Evolutionary conservation across 2,113 vertebrate species (phyloP).

Genomic region (Rhombomys opimus): DNA sequence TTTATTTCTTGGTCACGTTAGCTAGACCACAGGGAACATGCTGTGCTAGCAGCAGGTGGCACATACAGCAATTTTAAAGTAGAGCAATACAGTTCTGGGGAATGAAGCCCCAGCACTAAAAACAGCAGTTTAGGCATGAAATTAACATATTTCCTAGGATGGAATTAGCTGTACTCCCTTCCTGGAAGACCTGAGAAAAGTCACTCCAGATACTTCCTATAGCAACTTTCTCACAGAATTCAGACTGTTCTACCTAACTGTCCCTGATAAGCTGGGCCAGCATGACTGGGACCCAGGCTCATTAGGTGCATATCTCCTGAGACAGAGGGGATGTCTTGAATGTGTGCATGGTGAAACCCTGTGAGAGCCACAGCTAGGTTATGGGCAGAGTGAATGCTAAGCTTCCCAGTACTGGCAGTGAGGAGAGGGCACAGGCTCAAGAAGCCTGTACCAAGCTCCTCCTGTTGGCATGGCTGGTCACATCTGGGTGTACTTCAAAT

Average conservation of each 20-base stretch:
- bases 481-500: slow-evolving; percentile 78
- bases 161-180: not conserved
- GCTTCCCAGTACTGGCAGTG: slow-evolving; percentile 71
- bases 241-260: not conserved
- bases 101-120: not conserved
- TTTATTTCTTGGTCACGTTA: not conserved
- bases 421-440: slow-evolving; percentile 65
- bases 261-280: not conserved
- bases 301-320: slow-evolving; percentile 66
- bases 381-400: slow-evolving; percentile 46
- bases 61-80: not conserved
- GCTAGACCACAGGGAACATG: not conserved
- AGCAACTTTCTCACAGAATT: slow-evolving; percentile 42
- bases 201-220: not conserved
- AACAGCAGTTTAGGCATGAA: not conserved
- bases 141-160: not conserved
- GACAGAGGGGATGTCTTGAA: slow-evolving; percentile 68
- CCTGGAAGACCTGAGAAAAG: slow-evolving; percentile 48
- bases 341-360: not conserved
- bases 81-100: not conserved
- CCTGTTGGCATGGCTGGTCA: slow-evolving; percentile 82
- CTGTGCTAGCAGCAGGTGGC: not conserved
- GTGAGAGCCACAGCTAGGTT: slow-evolving; percentile 57
- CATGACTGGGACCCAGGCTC: slow-evolving; percentile 42
- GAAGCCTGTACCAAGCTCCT: slow-evolving; percentile 49